A percentile compares a stretch with the other conserved stretches of the same genome.
These are phyloP conservation scores for Seladonia tumulorum DNA, from an alignment of 2,888 invertebrate genomes.

Conservation along the genomic window DNA sequence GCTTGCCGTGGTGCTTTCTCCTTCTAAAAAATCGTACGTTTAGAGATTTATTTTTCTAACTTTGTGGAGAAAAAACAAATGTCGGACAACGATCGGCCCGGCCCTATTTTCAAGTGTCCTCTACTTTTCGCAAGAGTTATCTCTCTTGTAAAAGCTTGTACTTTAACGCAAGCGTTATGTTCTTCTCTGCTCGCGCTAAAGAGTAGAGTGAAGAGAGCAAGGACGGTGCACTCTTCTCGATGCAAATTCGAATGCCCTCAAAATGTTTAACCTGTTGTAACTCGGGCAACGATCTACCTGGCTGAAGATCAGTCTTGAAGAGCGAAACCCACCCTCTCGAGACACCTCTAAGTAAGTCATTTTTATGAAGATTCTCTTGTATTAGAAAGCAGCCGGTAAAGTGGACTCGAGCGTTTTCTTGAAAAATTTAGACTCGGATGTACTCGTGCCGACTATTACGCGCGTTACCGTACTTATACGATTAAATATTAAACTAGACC, in stretches of 20 bases:
- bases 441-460: neutral
- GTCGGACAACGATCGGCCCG: too few relatives aligned
- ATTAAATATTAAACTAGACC: neutral
- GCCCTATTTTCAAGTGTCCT: too few relatives aligned
- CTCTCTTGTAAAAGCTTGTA: too few relatives aligned
- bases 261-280: slow-evolving; percentile 6
- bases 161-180: neutral
- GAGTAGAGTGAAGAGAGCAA: neutral
- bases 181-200: neutral
- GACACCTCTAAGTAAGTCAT: neutral
- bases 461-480: neutral
- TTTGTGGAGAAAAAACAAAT: too few relatives aligned
- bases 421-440: neutral
- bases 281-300: neutral
- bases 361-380: neutral
- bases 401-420: neutral
- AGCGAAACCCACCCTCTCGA: neutral
- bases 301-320: neutral
- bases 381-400: neutral
- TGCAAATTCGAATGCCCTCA: neutral
- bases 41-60: too few relatives aligned
- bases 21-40: too few relatives aligned
- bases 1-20: too few relatives aligned
- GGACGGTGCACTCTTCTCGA: neutral
- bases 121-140: too few relatives aligned